Conservation (phyloP, 2,113 vertebrate genomes). For the Mormyrus iriodes region DNA sequence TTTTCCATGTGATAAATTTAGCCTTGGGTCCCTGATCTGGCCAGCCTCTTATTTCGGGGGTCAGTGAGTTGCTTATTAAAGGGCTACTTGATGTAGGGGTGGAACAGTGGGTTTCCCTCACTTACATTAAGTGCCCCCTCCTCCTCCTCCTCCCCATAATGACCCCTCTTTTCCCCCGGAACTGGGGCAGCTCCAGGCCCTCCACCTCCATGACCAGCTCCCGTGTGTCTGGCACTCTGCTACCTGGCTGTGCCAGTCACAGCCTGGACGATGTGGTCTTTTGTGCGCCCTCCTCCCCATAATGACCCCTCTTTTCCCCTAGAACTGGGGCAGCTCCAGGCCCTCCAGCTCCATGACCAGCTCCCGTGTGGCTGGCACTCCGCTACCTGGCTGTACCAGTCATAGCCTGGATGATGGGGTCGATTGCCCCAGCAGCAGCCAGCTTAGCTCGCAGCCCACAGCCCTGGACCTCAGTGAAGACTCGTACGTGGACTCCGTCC, state of each 20-base stretch:
- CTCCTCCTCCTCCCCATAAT: background rate
- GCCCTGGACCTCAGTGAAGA: constrained; percentile 20
- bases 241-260: constrained; percentile 27
- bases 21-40: background rate
- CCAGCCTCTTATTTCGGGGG: background rate
- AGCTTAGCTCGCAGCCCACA: constrained; percentile 21
- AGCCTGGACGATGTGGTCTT: background rate
- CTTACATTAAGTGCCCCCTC: background rate
- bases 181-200: constrained; percentile 57
- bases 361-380: constrained; percentile 51
- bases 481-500: background rate
- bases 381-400: constrained; percentile 31
- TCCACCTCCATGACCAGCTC: constrained; percentile 58
- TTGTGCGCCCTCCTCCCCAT: no score
- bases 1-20: background rate
- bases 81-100: background rate
- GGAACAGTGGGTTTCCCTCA: background rate
- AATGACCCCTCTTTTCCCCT: constrained; percentile 22
- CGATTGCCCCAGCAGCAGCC: background rate
- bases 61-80: background rate
- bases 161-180: constrained; percentile 44
- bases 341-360: constrained; percentile 58
- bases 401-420: constrained; percentile 3
- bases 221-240: constrained; percentile 50
- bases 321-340: constrained; percentile 62